A percentile compares a stretch with the other conserved stretches of the same genome.
phyloP scores from a whole-genome alignment of 1,140 invertebrate genomes.

The Brachionus koreanus region DNA sequence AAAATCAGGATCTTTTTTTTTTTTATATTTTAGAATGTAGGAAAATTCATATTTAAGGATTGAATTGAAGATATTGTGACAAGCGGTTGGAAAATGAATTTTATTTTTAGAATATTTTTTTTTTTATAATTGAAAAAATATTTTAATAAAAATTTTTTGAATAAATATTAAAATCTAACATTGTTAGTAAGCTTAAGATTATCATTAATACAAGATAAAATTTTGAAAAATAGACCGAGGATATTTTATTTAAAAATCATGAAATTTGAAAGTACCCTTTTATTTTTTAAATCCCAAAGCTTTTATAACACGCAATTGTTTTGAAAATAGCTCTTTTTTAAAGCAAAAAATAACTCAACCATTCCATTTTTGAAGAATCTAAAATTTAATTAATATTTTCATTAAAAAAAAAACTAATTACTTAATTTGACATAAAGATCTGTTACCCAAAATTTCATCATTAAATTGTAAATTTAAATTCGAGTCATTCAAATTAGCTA shows the following conservation, averaged over 20 bases:
- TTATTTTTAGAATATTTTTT: no score
- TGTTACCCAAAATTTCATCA: no score
- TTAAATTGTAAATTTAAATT: no score
- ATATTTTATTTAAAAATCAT: not conserved
- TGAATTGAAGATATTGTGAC: no score
- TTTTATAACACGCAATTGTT: not conserved
- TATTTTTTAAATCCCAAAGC: not conserved
- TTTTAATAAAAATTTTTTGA: no score
- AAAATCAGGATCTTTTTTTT: not conserved
- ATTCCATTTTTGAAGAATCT: not conserved
- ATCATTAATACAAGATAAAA: not conserved
- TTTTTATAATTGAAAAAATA: no score
- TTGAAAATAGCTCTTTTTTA: not conserved
- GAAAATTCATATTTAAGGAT: no score
- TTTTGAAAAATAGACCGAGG: not conserved
- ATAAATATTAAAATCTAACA: not conserved
- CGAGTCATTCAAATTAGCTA: no score
- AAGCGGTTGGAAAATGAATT: no score
- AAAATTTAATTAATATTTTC: not conserved
- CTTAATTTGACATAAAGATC: not conserved
- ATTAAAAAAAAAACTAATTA: not conserved
- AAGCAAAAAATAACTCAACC: not conserved
- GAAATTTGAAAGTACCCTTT: not conserved
- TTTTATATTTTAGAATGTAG: no score
- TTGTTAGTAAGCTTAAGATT: not conserved